Conservation (phyloP, 2,113 vertebrate genomes). For the Elaphurus davidianus region DNA sequence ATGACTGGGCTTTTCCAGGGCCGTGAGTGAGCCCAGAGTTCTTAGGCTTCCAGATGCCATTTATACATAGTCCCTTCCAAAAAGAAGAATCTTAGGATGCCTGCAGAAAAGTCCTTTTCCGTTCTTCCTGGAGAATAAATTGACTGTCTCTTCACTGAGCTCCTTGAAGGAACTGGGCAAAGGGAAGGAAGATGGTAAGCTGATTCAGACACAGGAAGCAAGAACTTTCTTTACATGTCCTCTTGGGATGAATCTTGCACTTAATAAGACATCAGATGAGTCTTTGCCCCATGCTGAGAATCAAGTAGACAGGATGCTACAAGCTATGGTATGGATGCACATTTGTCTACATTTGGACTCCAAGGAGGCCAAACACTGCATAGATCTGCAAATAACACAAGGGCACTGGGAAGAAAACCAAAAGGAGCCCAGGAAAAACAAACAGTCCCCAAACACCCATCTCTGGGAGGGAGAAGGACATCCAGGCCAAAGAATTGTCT, state of each 20-base stretch:
- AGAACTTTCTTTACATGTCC: neutral
- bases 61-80: neutral
- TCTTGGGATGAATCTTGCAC: neutral
- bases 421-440: neutral
- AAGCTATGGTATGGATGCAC: neutral
- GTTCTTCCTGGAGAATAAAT: neutral
- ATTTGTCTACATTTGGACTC: neutral
- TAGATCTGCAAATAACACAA: neutral
- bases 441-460: neutral
- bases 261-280: neutral
- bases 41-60: neutral
- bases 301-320: neutral
- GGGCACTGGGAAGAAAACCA: neutral
- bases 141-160: neutral
- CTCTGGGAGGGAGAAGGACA: neutral
- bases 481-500: neutral
- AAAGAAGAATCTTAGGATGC: neutral
- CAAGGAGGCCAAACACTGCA: neutral
- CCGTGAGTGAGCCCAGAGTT: rapidly evolving
- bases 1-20: rapidly evolving
- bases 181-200: neutral
- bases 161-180: neutral
- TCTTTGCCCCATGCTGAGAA: neutral
- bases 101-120: neutral
- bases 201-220: neutral